Evolutionary conservation across 2,888 invertebrate species (phyloP).

Genomic region (Eremobia ochroleuca): DNA sequence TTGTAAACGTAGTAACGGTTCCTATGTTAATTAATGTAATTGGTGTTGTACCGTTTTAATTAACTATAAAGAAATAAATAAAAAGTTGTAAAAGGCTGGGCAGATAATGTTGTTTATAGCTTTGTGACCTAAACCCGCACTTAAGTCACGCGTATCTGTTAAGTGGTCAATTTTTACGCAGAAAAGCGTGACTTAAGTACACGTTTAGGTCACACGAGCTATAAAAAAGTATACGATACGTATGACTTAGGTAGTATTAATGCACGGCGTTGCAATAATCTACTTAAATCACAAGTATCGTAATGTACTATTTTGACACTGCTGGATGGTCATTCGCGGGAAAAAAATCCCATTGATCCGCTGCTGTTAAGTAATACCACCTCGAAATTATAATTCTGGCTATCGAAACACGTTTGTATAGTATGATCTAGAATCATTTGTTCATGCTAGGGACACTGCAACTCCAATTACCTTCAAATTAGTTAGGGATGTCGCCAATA

Average conservation of each 20-base stretch:
- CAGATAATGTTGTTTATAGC: too few relatives aligned
- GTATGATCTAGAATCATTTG: conserved; percentile 10
- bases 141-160: too few relatives aligned
- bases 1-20: background rate
- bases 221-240: too few relatives aligned
- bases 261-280: too few relatives aligned
- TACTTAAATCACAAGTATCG: too few relatives aligned
- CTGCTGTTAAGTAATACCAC: background rate
- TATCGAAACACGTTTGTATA: conserved; percentile 11
- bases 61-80: background rate
- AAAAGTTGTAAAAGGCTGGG: too few relatives aligned
- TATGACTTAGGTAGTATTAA: too few relatives aligned
- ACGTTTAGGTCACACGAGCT: too few relatives aligned
- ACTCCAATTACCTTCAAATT: conserved; percentile 42
- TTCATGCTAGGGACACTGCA: conserved; percentile 12
- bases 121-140: too few relatives aligned
- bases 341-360: background rate
- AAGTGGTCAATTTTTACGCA: too few relatives aligned
- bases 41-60: background rate
- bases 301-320: background rate
- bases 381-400: background rate
- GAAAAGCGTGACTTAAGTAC: too few relatives aligned
- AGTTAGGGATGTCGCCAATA: conserved; percentile 50
- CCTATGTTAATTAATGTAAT: background rate
- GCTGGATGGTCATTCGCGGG: background rate